Conservation (phyloP, 2,888 invertebrate genomes). For the Gymnosoma rotundatum region DNA sequence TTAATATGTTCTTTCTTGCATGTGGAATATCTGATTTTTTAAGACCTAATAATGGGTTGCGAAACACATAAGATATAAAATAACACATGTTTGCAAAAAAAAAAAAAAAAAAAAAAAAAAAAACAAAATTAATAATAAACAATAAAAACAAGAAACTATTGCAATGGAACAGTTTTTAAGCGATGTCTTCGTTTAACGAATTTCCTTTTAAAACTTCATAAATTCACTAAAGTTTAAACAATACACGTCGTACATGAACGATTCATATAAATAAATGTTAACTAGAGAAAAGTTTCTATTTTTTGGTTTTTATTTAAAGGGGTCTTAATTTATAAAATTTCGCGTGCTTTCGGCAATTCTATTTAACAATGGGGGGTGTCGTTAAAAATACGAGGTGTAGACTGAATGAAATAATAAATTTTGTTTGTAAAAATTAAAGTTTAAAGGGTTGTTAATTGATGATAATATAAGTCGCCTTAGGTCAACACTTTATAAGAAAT, state of each 20-base stretch:
- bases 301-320: too few relatives aligned
- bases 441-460: background rate
- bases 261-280: constrained; percentile 4
- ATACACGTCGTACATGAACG: background rate
- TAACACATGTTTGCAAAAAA: constrained; percentile 1
- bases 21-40: constrained; percentile 18
- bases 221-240: constrained; percentile 22
- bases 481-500: background rate
- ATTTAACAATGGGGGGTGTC: constrained; percentile 40
- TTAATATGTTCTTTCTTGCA: constrained; percentile 55
- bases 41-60: constrained; percentile 18
- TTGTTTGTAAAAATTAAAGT: background rate
- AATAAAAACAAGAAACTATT: background rate
- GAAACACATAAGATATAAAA: constrained; percentile 6
- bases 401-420: constrained; percentile 6
- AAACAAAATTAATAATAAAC: too few relatives aligned
- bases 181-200: constrained; percentile 11
- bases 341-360: constrained; percentile 63
- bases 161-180: constrained; percentile 14
- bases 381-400: constrained; percentile 44
- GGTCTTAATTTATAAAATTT: constrained; percentile 42
- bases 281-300: background rate
- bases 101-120: background rate
- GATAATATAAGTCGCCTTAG: background rate
- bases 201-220: constrained; percentile 51